Percentiles rank a stretch among this genome's conserved stretches.
Evolutionary conservation across 2,888 invertebrate species (phyloP).

Genomic region (Drosophila subsilvestris): DNA sequence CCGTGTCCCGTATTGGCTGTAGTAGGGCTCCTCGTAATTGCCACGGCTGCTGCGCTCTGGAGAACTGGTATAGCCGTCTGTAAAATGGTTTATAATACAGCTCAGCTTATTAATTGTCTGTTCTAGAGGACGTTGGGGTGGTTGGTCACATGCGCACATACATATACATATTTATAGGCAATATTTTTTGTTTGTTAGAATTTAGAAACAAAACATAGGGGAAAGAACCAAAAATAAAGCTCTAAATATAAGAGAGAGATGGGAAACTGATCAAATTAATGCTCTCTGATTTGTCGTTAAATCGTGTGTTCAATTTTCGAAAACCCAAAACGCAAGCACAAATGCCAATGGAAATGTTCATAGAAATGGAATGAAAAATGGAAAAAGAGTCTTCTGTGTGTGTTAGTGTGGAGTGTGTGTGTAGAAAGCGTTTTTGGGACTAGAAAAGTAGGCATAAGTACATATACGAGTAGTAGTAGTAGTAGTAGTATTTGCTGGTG

Average conservation of each 20-base stretch:
- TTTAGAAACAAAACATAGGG: constrained; percentile 10
- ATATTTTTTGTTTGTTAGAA: neutral
- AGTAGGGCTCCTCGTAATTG: constrained; percentile 94
- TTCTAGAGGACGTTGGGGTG: too few relatives aligned
- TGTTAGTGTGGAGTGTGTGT: neutral
- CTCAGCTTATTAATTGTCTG: neutral
- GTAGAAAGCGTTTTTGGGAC: constrained; percentile 8
- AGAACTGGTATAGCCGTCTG: constrained; percentile 93
- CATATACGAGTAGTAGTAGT: too few relatives aligned
- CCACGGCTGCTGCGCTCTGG: constrained; percentile 91
- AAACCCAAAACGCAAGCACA: constrained; percentile 46
- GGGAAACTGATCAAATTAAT: constrained; percentile 11
- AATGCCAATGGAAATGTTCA: constrained; percentile 37
- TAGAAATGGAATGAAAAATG: neutral
- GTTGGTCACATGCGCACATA: too few relatives aligned
- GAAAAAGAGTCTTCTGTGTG: neutral
- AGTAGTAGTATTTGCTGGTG: constrained; percentile 49
- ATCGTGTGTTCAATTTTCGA: constrained; percentile 21
- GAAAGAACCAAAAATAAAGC: neutral
- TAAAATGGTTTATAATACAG: constrained; percentile 1
- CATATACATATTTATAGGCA: neutral
- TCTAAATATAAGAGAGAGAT: constrained; percentile 3
- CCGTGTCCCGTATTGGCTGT: constrained; percentile 90
- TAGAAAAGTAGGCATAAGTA: constrained; percentile 40
- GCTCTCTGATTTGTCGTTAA: constrained; percentile 10